These are phyloP conservation scores for Cotesia chilonis DNA, from an alignment of 1,140 invertebrate genomes.

Conservation along the genomic window DNA sequence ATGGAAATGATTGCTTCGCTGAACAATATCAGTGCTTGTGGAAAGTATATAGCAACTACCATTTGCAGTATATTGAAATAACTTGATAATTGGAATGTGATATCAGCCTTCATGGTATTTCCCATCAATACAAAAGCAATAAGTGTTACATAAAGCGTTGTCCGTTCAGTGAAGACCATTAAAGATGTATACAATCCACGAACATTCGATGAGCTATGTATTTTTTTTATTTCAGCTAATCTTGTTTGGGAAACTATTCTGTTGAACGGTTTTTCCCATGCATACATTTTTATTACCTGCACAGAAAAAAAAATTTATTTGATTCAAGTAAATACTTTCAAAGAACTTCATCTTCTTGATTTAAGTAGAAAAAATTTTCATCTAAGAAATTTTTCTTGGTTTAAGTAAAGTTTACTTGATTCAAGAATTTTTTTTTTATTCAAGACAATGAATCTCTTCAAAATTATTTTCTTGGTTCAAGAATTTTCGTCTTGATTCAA, in stretches of 20 bases:
- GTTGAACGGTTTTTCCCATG: constrained; percentile 78
- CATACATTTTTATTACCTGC: constrained; percentile 82
- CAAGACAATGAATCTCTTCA: too few species aligned
- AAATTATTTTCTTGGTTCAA: too few species aligned
- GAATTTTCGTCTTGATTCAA: too few species aligned
- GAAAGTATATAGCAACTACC: constrained; percentile 75
- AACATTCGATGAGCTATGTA: constrained; percentile 75
- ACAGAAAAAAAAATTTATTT: too few species aligned
- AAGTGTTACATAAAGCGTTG: constrained; percentile 78
- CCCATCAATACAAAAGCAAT: constrained; percentile 74
- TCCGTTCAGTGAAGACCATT: constrained; percentile 77
- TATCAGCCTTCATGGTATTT: constrained; percentile 74
- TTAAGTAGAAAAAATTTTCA: too few species aligned
- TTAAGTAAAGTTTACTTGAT: too few species aligned
- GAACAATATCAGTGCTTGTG: constrained; percentile 73
- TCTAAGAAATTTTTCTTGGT: too few species aligned
- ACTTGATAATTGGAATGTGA: constrained; percentile 70
- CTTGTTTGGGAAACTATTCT: constrained; percentile 67
- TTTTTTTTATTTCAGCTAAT: constrained; percentile 72
- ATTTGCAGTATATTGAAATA: constrained; percentile 75
- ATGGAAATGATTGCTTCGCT: constrained; percentile 76
- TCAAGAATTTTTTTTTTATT: too few species aligned
- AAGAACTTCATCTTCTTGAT: too few species aligned
- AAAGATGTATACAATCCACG: constrained; percentile 75
- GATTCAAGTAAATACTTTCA: too few species aligned